Evolutionary conservation across 2,113 vertebrate genomes (phyloP).

Genomic region (Ciconia boyciana): DNA sequence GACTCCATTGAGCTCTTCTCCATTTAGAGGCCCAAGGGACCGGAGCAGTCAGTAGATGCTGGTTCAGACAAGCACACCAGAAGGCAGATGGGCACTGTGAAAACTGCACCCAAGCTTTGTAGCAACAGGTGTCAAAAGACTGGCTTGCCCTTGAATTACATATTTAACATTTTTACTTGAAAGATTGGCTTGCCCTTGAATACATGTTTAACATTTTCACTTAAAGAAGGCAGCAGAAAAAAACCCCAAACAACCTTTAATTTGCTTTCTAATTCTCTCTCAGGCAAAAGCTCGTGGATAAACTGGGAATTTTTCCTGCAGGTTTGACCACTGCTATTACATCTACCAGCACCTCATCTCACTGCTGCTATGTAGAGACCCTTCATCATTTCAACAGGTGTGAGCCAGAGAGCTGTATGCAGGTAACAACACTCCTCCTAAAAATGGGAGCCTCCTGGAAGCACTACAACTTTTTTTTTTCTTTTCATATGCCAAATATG

Average conservation of each 20-base stretch:
- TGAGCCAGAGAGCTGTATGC: not conserved
- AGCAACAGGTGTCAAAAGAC: not conserved
- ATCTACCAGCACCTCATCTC: not conserved
- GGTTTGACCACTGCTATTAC: not conserved
- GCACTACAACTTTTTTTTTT: too few relatives aligned
- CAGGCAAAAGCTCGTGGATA: not conserved
- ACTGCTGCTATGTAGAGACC: not conserved
- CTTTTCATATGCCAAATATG: not conserved
- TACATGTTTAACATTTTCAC: not conserved
- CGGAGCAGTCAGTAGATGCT: not conserved
- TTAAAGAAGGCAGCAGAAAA: not conserved
- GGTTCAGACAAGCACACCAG: not conserved
- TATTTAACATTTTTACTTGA: not conserved
- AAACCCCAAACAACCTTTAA: not conserved
- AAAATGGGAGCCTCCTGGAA: not conserved
- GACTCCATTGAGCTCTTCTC: not conserved
- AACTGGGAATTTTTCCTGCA: not conserved
- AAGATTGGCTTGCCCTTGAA: not conserved
- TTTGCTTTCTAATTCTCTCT: not conserved
- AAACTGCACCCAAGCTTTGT: not conserved
- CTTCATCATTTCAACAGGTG: not conserved
- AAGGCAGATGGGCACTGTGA: not conserved
- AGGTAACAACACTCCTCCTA: not conserved
- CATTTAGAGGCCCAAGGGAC: not conserved
- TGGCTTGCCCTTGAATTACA: not conserved